Percentiles rank a stretch among this genome's conserved stretches.
Conservation (phyloP, 1,140 invertebrate genomes). For the Sycobia sp. region DNA sequence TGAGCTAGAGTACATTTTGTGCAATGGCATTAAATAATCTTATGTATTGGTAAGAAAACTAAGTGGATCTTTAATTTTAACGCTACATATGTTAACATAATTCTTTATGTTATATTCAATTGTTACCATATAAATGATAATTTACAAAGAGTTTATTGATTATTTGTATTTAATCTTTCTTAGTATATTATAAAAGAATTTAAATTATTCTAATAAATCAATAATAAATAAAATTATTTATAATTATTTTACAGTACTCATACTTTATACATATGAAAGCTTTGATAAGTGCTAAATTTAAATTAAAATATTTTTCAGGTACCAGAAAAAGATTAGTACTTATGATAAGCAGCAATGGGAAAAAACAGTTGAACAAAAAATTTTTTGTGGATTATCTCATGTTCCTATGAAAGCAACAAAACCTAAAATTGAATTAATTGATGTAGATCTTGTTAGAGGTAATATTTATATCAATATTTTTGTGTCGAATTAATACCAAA, state of each 20-base stretch:
- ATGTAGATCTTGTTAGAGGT: slow-evolving; percentile 89
- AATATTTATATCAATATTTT: slow-evolving; percentile 5
- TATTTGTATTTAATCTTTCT: neutral
- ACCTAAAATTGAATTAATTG: slow-evolving; percentile 90
- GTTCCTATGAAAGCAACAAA: slow-evolving; percentile 86
- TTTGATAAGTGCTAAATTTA: neutral
- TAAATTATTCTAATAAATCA: neutral
- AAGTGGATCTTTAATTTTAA: neutral
- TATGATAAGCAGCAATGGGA: slow-evolving; percentile 98
- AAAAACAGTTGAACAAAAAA: slow-evolving; percentile 87
- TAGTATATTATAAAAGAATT: neutral
- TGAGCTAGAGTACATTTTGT: neutral
- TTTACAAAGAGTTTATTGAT: neutral
- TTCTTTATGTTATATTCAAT: neutral
- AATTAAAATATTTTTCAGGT: slow-evolving; percentile 64
- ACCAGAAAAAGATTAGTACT: slow-evolving; percentile 92
- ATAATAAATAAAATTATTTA: neutral
- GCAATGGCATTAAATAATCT: slow-evolving; percentile 52
- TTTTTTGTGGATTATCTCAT: slow-evolving; percentile 82
- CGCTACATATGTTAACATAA: neutral
- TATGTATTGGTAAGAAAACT: slow-evolving; percentile 50
- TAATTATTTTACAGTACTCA: neutral
- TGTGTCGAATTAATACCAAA: slow-evolving; percentile 2
- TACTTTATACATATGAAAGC: neutral
- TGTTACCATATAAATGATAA: neutral